phyloP scores from a whole-genome alignment of 1,140 invertebrate species.

The Cyclina sinensis region DNA sequence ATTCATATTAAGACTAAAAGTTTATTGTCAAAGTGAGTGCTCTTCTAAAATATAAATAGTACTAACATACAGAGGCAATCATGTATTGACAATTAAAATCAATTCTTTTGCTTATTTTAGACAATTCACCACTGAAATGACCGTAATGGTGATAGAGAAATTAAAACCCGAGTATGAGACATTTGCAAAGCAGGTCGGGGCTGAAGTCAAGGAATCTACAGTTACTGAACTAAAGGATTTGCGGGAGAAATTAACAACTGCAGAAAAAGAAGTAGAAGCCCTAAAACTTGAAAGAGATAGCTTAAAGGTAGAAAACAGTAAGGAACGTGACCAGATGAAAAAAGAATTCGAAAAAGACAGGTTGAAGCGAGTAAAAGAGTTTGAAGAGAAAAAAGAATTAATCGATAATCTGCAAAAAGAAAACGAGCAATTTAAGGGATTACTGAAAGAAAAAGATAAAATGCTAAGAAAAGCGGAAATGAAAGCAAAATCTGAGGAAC shows the following conservation, averaged over 20 bases:
- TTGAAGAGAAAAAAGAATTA: conserved; percentile 24
- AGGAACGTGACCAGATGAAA: conserved; percentile 39
- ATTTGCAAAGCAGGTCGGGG: conserved; percentile 28
- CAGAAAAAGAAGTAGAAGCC: conserved; percentile 10
- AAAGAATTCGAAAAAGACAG: conserved; percentile 38
- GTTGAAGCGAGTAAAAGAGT: conserved; percentile 40
- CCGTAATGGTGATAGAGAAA: conserved; percentile 17
- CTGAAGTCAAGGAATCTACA: conserved; percentile 27
- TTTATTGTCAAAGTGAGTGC: too few species aligned
- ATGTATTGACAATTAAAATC: too few species aligned
- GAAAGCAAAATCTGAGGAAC: conserved; percentile 34
- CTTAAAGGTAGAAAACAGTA: neutral
- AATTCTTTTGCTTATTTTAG: too few species aligned
- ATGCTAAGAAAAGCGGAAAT: neutral
- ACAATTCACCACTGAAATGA: conserved; percentile 42
- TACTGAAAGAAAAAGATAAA: conserved; percentile 53
- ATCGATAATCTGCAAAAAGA: conserved; percentile 29
- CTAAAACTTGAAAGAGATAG: conserved; percentile 13
- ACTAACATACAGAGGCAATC: too few species aligned
- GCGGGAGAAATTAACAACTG: neutral
- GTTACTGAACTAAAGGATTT: neutral
- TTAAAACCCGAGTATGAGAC: conserved; percentile 38
- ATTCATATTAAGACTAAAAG: too few species aligned
- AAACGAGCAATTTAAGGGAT: neutral
- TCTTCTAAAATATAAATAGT: too few species aligned